Conservation (phyloP, 2,888 invertebrate species). For the Stratiomys singularior region DNA sequence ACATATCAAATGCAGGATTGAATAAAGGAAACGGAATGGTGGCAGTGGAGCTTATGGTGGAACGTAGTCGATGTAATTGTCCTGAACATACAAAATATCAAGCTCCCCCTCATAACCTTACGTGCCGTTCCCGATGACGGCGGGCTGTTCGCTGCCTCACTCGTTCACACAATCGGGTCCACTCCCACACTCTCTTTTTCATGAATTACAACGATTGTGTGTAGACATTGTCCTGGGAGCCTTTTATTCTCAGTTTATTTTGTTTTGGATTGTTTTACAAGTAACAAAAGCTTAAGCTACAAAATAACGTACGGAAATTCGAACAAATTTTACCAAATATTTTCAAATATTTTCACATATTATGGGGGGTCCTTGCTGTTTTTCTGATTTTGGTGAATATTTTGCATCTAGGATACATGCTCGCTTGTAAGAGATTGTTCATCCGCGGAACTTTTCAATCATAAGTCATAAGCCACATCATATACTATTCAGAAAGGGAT, state of each 20-base stretch:
- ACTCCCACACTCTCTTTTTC: not conserved
- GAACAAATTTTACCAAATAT: too few species aligned
- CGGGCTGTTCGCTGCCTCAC: not conserved
- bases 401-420: too few species aligned
- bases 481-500: slow-evolving; percentile 18
- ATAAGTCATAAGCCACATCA: slow-evolving; percentile 51
- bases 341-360: too few species aligned
- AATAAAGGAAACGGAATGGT: not conserved
- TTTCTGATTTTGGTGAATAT: not conserved
- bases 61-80: slow-evolving; percentile 52
- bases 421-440: too few species aligned
- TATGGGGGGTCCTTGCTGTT: not conserved
- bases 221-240: slow-evolving; percentile 9
- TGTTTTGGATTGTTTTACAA: slow-evolving; percentile 1
- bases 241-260: slow-evolving; percentile 18
- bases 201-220: not conserved
- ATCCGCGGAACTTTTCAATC: not conserved
- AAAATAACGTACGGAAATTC: too few species aligned
- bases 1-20: not conserved
- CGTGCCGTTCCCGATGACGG: not conserved
- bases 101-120: not conserved
- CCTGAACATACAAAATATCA: slow-evolving; percentile 38
- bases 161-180: not conserved
- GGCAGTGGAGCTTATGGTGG: slow-evolving; percentile 44
- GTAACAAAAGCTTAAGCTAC: too few species aligned